These are phyloP conservation scores for Ephydatia muelleri DNA, from an alignment of 37 sponge, comb jelly and placozoan species.

Conservation along the genomic window DNA sequence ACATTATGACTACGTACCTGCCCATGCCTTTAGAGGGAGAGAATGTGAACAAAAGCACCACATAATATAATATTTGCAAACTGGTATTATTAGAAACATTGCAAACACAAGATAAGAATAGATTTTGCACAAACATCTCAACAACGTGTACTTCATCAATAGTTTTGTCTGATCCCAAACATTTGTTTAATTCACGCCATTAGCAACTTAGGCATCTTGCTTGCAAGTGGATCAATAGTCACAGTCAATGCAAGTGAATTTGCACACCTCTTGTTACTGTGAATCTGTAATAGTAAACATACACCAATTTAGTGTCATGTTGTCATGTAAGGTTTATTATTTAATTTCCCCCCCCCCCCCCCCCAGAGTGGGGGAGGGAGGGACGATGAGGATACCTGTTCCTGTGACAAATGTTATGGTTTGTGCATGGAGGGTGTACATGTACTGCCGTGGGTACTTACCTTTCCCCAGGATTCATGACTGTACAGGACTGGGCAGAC, in stretches of 20 bases:
- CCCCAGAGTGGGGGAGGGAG: neutral
- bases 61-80: too few relatives aligned
- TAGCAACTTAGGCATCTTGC: conserved; percentile 9
- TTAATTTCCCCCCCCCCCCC: neutral
- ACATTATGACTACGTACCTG: too few relatives aligned
- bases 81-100: too few relatives aligned
- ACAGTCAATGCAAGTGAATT: conserved; percentile 44
- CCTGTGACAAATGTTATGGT: neutral
- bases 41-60: too few relatives aligned
- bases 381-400: neutral
- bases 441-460: conserved; percentile 6
- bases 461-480: conserved; percentile 66
- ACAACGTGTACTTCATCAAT: too few relatives aligned
- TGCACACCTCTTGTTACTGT: conserved; percentile 27
- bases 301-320: neutral
- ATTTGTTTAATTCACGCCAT: neutral
- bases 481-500: conserved; percentile 14
- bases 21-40: too few relatives aligned
- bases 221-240: conserved; percentile 63
- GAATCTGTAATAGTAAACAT: conserved; percentile 55
- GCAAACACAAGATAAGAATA: too few relatives aligned
- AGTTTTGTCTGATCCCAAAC: too few relatives aligned
- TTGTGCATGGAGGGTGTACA: neutral
- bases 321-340: neutral
- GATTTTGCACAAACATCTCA: too few relatives aligned